Base-by-base conservation (phyloP, 2,797 vertebrate genomes). In the Rhadinocentrus ornatus region DNA sequence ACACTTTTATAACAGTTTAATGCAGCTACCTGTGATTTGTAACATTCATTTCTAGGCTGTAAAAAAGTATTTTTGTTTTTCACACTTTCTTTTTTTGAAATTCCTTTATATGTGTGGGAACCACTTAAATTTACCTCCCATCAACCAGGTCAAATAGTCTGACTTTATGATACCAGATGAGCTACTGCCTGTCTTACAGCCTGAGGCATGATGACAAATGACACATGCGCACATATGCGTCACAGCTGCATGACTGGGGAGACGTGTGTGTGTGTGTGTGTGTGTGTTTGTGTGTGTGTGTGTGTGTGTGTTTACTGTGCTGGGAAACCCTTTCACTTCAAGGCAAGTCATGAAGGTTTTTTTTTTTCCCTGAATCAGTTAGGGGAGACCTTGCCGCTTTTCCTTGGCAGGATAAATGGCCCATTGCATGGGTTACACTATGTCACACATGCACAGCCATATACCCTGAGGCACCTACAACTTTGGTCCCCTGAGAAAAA, bases 201-300 rank as follows among this genome's bases (percentile, higher is more conserved):
- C 80, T 3, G 24, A 82, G 69, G 81, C 16, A 1, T 48, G 62
- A 69, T 3, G 9, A 26, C 63, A 66, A 69, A 88, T 78, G 75
- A 85, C 77, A 84, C 64, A 81, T 50, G 46, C 62, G 73, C 69
- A 80, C 76, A 78, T 35, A 62, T 88, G 82, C 74, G 65, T 89
- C 86, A 86, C 66, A 58, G 56, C 32, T 68, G 55, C 61, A 65
- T 59, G 59, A 72, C 16, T 7, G 44, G 55, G 44, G 60, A 61
- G 71, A 59, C 34, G 68, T 50, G 35, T 37, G 35, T 37, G 9
- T 37, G 3, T 13, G 3, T 8, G 7, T 35, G 31, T 32, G 31
- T 37, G 35, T 37, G 67, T 50, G 66, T 62, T 69, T n/a, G n/a
- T n/a, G 31, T 32, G 39, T 41, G 39, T 41, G 15, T 41, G 5